Percentiles rank a stretch among this genome's conserved stretches.
Evolutionary conservation across 2,888 invertebrate genomes (phyloP).

Genomic region (Mylabris sibirica): DNA sequence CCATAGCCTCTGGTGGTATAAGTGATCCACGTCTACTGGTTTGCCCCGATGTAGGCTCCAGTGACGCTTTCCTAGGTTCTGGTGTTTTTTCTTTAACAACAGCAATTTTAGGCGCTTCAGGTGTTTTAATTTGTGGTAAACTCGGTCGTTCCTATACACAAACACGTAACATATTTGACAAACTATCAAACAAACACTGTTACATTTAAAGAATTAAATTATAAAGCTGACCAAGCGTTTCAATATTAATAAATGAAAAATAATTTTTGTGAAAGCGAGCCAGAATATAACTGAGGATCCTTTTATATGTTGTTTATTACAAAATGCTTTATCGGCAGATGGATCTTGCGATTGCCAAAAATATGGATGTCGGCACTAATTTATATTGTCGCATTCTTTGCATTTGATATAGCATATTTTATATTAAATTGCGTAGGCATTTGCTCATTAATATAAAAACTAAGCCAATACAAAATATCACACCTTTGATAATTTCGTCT

Average conservation of each 20-base stretch:
- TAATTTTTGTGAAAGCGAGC: conserved; percentile 34
- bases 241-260: conserved; percentile 20
- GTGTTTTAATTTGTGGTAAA: conserved; percentile 74
- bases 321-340: conserved; percentile 35
- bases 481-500: conserved; percentile 59
- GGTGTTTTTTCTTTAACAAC: conserved; percentile 81
- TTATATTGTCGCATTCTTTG: conserved; percentile 31
- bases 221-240: conserved; percentile 21
- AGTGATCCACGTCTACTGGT: conserved; percentile 83
- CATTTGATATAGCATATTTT: conserved; percentile 22
- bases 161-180: conserved; percentile 10
- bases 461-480: conserved; percentile 18
- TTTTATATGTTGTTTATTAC: conserved; percentile 37
- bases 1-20: conserved; percentile 87
- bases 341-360: conserved; percentile 42
- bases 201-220: background rate
- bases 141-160: conserved; percentile 56
- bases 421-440: conserved; percentile 19
- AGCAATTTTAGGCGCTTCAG: conserved; percentile 84
- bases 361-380: conserved; percentile 34
- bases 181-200: background rate
- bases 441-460: conserved; percentile 23
- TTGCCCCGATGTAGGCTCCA: conserved; percentile 61
- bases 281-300: conserved; percentile 38
- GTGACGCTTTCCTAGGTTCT: conserved; percentile 77